phyloP scores from a whole-genome alignment of 2,888 invertebrate genomes.

The Leptopilina drosophilae region DNA sequence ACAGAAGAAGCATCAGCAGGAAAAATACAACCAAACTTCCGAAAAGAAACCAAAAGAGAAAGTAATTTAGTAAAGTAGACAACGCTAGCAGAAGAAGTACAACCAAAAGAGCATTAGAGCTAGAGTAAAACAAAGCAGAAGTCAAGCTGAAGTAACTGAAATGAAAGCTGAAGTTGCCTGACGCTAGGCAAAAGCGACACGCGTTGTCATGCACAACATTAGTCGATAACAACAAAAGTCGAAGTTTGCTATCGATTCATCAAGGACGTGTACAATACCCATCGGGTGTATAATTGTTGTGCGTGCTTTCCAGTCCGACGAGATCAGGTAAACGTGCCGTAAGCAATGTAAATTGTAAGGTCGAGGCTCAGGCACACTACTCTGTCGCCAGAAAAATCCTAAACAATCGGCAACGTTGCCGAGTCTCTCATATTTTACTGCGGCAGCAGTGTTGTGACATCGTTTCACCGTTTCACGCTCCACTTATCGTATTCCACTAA shows the following conservation, averaged over 20 bases:
- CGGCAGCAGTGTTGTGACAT: slow-evolving; percentile 62
- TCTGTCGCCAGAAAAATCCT: slow-evolving; percentile 68
- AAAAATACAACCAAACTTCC: too few relatives aligned
- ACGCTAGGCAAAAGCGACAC: background rate
- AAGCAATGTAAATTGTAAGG: slow-evolving; percentile 54
- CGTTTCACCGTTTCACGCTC: slow-evolving; percentile 69
- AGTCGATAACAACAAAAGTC: background rate
- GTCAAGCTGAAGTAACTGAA: too few relatives aligned
- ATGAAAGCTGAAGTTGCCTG: too few relatives aligned
- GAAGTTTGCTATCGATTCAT: slow-evolving; percentile 50
- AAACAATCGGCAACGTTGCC: slow-evolving; percentile 72
- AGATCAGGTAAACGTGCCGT: slow-evolving; percentile 53
- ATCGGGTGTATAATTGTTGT: slow-evolving; percentile 43
- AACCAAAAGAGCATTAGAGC: too few relatives aligned
- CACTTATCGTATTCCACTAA: slow-evolving; percentile 65
- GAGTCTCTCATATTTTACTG: slow-evolving; percentile 49
- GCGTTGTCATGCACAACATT: background rate
- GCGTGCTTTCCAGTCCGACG: slow-evolving; percentile 46
- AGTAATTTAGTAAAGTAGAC: too few relatives aligned
- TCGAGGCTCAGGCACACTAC: slow-evolving; percentile 52
- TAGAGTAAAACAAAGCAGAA: too few relatives aligned
- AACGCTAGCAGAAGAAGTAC: too few relatives aligned
- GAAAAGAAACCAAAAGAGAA: too few relatives aligned
- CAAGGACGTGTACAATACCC: slow-evolving; percentile 47
- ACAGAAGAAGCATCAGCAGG: too few relatives aligned